A percentile compares a stretch with the other conserved stretches of the same genome.
Evolutionary conservation across 2,113 vertebrate species (phyloP).

Genomic region (Chamaetylas fuelleborni): DNA sequence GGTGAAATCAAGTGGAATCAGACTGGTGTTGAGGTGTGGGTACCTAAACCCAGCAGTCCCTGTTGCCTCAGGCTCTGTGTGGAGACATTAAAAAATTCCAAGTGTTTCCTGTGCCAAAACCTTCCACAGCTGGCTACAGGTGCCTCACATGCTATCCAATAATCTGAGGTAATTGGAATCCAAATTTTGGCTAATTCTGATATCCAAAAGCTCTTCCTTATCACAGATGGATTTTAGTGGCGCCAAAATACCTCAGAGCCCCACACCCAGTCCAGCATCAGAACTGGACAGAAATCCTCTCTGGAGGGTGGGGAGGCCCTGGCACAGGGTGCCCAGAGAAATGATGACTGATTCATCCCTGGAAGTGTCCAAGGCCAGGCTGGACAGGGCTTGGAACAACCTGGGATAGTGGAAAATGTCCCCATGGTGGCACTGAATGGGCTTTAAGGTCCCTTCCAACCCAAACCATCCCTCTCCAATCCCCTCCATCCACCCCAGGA

Average conservation of each 20-base stretch:
- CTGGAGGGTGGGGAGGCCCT: background rate
- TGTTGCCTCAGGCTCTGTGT: background rate
- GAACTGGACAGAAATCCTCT: background rate
- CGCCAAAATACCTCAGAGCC: background rate
- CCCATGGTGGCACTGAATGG: background rate
- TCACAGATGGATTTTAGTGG: background rate
- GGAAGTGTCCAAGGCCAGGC: accelerated
- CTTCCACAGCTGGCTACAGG: background rate
- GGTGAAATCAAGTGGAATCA: background rate
- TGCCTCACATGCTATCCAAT: background rate
- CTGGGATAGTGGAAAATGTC: background rate
- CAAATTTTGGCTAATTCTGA: background rate
- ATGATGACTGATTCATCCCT: background rate
- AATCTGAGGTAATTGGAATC: background rate
- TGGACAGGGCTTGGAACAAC: background rate
- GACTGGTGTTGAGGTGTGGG: accelerated
- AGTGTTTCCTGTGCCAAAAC: background rate
- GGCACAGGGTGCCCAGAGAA: background rate
- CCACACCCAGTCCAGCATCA: background rate
- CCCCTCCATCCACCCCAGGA: background rate
- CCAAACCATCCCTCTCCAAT: background rate
- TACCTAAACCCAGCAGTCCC: accelerated
- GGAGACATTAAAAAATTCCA: background rate
- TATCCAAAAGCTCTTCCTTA: background rate
- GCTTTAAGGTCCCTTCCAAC: background rate